Percentiles rank a stretch among this genome's conserved stretches.
Evolutionary conservation across 2,888 invertebrate species (phyloP).

Genomic region (Apocheima hispidaria): DNA sequence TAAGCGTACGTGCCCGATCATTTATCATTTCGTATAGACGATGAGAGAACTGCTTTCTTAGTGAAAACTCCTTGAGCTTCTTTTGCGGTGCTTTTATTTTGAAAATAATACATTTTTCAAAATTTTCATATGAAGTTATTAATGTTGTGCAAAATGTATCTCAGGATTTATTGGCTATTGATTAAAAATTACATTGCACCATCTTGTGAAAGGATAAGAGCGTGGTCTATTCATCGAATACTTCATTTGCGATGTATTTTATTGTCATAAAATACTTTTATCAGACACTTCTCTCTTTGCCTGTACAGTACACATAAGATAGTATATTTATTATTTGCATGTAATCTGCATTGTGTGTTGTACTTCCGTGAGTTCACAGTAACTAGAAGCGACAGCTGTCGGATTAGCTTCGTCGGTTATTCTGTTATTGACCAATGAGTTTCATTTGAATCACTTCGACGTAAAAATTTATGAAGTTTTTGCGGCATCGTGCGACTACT

Average conservation of each 20-base stretch:
- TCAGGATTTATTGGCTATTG: too few species aligned
- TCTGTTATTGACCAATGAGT: conserved; percentile 29
- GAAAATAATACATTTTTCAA: too few species aligned
- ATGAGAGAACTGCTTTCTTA: conserved; percentile 12
- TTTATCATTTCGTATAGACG: conserved; percentile 56
- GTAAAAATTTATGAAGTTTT: conserved; percentile 21
- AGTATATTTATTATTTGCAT: conserved; percentile 31
- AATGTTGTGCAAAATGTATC: too few species aligned
- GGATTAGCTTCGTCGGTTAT: conserved; percentile 47
- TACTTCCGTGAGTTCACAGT: conserved; percentile 58
- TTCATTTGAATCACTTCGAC: conserved; percentile 12
- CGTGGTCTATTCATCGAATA: too few species aligned
- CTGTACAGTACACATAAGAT: conserved; percentile 21
- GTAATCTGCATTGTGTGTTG: conserved; percentile 27
- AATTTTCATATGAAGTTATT: too few species aligned
- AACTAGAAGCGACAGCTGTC: conserved; percentile 55
- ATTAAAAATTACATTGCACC: too few species aligned
- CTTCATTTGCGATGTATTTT: too few species aligned
- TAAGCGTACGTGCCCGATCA: conserved; percentile 58
- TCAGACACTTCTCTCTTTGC: conserved; percentile 9
- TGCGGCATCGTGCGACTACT: conserved; percentile 11
- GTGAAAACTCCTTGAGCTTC: background rate
- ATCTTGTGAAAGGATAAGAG: too few species aligned
- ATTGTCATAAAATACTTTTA: background rate
- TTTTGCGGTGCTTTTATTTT: too few species aligned